Conservation (phyloP, 2,888 invertebrate species). For the Malthinus seriepunctatus region DNA sequence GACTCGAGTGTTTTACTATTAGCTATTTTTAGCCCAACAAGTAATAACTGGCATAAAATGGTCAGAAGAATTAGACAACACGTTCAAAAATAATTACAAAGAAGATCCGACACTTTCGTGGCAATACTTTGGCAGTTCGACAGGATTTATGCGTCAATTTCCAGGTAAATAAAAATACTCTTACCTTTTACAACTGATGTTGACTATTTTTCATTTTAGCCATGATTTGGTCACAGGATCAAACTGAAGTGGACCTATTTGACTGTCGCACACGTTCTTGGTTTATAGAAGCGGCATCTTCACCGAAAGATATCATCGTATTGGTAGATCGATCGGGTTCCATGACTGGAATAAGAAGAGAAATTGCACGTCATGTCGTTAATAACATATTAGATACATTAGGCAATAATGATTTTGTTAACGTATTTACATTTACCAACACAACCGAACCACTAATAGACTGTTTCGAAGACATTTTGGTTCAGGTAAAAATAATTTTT, state of each 20-base stretch:
- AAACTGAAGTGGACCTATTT: constrained; percentile 78
- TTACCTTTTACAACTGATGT: neutral
- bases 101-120: constrained; percentile 88
- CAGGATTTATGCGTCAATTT: constrained; percentile 96
- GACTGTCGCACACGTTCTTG: constrained; percentile 94
- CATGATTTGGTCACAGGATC: constrained; percentile 77
- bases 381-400: constrained; percentile 92
- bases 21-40: constrained; percentile 65
- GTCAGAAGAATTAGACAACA: constrained; percentile 91
- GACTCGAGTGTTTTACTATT: too few species aligned
- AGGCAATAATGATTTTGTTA: constrained; percentile 97
- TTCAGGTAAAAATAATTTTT: constrained; percentile 64
- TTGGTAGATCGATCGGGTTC: constrained; percentile 70
- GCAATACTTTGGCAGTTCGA: constrained; percentile 98
- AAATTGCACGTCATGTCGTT: constrained; percentile 88
- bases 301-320: constrained; percentile 89
- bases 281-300: constrained; percentile 98
- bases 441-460: constrained; percentile 79
- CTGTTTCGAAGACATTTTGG: constrained; percentile 86
- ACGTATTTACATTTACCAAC: constrained; percentile 90
- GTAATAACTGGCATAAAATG: constrained; percentile 93
- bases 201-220: constrained; percentile 54
- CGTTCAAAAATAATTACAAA: constrained; percentile 85
- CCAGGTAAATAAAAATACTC: constrained; percentile 67
- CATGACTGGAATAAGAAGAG: constrained; percentile 72